A percentile compares a stretch with the other conserved stretches of the same genome.
phyloP scores from a whole-genome alignment of 2,797 vertebrate species.

The Dendrocincla tyrannina region DNA sequence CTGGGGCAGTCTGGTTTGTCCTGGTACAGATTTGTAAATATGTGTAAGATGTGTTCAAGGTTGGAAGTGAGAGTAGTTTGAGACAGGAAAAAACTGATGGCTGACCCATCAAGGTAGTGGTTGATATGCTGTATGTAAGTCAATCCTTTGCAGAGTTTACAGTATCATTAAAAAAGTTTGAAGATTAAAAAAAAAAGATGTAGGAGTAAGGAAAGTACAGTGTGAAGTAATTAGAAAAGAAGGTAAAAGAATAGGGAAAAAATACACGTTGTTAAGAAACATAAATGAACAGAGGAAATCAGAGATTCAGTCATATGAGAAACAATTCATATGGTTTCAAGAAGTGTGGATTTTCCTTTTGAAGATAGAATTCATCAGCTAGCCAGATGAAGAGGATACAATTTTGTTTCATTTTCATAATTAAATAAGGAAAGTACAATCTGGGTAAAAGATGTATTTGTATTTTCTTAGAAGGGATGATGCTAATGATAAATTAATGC shows the following conservation, averaged over 20 bases:
- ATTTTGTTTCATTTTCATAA: background rate
- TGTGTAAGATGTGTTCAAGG: rapidly evolving
- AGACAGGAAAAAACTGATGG: background rate
- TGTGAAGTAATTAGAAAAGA: background rate
- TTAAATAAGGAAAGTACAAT: background rate
- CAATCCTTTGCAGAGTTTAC: background rate
- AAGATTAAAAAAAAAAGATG: background rate
- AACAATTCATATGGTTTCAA: conserved; percentile 39
- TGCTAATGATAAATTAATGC: background rate
- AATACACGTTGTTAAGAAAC: background rate
- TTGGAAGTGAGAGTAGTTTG: background rate
- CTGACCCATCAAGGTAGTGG: background rate
- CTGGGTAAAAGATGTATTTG: background rate
- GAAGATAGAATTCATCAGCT: conserved; percentile 32
- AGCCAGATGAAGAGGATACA: conserved; percentile 37
- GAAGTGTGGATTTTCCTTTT: conserved; percentile 36
- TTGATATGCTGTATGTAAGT: background rate
- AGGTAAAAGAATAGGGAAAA: background rate
- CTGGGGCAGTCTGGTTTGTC: background rate
- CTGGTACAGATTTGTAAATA: background rate
- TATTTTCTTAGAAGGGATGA: background rate
- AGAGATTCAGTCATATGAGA: background rate
- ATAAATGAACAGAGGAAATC: background rate
- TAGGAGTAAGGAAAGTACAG: background rate
- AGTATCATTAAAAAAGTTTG: background rate